These are phyloP conservation scores for Delia radicum DNA, from an alignment of 1,140 invertebrate species.

Conservation along the genomic window DNA sequence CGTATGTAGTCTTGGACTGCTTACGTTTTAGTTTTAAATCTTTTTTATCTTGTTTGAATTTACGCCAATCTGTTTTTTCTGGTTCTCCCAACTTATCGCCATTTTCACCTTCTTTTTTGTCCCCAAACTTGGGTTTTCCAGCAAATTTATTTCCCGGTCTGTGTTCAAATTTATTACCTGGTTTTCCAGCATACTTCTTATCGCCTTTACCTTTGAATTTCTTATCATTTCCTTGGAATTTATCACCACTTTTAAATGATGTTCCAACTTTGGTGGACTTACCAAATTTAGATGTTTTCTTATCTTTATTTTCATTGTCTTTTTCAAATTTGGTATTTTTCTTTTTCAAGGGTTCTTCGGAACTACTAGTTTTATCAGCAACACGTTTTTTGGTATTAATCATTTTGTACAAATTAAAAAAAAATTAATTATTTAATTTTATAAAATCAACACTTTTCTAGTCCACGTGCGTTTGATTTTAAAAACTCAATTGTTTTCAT, in stretches of 20 bases:
- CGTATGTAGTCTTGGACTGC: constrained; percentile 63
- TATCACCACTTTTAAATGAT: neutral
- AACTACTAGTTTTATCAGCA: neutral
- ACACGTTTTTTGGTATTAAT: constrained; percentile 20
- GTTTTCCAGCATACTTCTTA: neutral
- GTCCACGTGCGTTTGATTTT: neutral
- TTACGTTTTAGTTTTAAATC: constrained; percentile 65
- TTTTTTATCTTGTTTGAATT: constrained; percentile 74
- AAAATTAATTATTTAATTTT: neutral
- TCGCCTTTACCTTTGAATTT: neutral
- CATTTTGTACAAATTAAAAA: neutral
- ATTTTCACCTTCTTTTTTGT: neutral
- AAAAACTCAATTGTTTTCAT: neutral
- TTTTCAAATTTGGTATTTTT: constrained; percentile 7
- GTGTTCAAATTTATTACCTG: constrained; percentile 1
- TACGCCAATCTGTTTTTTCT: constrained; percentile 68
- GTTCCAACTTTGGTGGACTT: neutral
- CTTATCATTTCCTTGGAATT: neutral
- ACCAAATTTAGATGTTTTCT: constrained; percentile 17
- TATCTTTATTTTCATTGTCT: neutral
- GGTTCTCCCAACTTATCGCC: constrained; percentile 36
- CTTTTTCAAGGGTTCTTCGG: neutral
- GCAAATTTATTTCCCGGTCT: constrained; percentile 22
- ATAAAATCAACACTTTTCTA: neutral
- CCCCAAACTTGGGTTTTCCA: constrained; percentile 25